Conservation (phyloP, 1,140 invertebrate genomes). For the Nymphalis io region DNA sequence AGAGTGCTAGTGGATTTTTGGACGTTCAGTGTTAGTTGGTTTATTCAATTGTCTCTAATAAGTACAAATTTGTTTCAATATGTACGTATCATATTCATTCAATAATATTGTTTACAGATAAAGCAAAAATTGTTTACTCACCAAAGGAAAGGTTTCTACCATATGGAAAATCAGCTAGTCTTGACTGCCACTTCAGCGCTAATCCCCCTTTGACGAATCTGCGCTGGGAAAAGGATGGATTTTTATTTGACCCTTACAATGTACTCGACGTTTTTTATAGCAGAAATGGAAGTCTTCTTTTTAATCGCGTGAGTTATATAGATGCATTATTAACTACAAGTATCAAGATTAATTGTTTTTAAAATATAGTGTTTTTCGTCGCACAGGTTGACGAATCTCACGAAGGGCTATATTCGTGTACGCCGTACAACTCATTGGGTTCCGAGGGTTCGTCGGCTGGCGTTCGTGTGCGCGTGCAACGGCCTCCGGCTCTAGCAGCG, state of each 20-base stretch:
- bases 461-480: slow-evolving; percentile 94
- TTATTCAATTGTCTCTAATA: neutral
- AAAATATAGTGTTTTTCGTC: slow-evolving; percentile 1
- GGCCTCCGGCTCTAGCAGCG: slow-evolving; percentile 88
- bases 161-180: slow-evolving; percentile 92
- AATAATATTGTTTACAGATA: slow-evolving; percentile 84
- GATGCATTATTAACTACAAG: neutral
- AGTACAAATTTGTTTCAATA: neutral
- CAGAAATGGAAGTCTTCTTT: slow-evolving; percentile 93
- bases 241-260: slow-evolving; percentile 95
- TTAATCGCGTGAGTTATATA: slow-evolving; percentile 82
- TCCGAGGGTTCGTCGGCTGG: slow-evolving; percentile 90
- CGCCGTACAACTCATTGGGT: slow-evolving; percentile 94
- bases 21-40: slow-evolving; percentile 94
- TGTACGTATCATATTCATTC: neutral
- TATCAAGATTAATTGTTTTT: neutral
- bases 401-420: slow-evolving; percentile 92
- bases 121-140: slow-evolving; percentile 94
- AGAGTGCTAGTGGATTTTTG: slow-evolving; percentile 93
- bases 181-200: slow-evolving; percentile 95
- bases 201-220: slow-evolving; percentile 96
- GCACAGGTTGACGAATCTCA: slow-evolving; percentile 87
- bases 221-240: slow-evolving; percentile 96
- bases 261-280: slow-evolving; percentile 92
- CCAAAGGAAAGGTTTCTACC: slow-evolving; percentile 93